Evolutionary conservation across 92 coral and sea anemone species (phyloP), one percentile per base, ranked within the genome.

Genomic region (Parazoanthus atlanticus): DNA sequence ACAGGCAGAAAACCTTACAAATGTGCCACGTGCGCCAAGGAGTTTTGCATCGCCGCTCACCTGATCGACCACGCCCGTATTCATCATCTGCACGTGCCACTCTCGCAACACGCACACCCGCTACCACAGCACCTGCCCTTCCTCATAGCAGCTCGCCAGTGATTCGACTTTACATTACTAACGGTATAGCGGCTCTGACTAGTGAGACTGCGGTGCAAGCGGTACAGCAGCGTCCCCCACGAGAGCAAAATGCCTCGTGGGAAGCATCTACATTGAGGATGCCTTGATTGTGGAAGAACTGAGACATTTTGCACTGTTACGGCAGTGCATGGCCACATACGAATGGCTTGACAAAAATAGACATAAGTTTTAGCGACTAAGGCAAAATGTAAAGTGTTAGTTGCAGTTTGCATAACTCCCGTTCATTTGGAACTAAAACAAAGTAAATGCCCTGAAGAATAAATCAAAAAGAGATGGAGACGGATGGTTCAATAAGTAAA

Each of bases 11-110:
- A 93, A 34, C 98, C 98, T 0, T 90, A 95, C 92, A 95, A 94
- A 82, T 97, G 99, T 41, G 79, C 93, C 41, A 90, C 92, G 10
- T 97, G 99, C 74, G 87, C 88, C 69, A 93, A 95, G 69, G 96
- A 96, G 61, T 97, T 97, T 76, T 88, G 92, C 84, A 89, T 91
- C 77, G 95, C 98, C 6, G 92, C 90, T 76, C 96, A 94, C 71
- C 90, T 97, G 26, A 92, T 91, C 84, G 97, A 94, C 69, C 99
- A 97, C 82, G 89, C 94, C 54, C 91, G 94, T 40, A 84, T 89
- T 26, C 99, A 97, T 80, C 67, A 84, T 40, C 32, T 84, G 16
- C 65, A 28, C 13, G 10, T 84, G 25, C 87, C 87, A 15, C 87
- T 43, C 33, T 46, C 87, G 40, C 87, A 79, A 0, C 84, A 66